A percentile compares a stretch with the other conserved stretches of the same genome.
Evolutionary conservation across 1,140 invertebrate species (phyloP).

Genomic region (Pentalonia nigronervosa): DNA sequence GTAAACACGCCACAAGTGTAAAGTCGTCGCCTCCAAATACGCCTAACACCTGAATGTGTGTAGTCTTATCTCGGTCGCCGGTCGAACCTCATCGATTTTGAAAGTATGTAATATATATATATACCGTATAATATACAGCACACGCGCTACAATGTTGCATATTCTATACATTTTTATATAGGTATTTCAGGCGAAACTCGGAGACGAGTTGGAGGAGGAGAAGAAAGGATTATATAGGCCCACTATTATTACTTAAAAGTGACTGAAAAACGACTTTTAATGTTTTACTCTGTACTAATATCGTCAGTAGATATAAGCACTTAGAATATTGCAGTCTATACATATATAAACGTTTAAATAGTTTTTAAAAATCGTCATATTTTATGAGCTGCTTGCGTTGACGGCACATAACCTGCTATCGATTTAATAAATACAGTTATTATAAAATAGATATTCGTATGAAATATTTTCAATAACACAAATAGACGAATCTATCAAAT

Average conservation of each 20-base stretch:
- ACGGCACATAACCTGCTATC: too few species aligned
- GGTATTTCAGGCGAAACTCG: neutral
- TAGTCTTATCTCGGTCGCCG: neutral
- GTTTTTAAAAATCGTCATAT: neutral
- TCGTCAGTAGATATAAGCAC: neutral
- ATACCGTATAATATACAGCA: neutral
- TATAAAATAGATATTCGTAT: too few species aligned
- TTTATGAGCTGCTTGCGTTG: too few species aligned
- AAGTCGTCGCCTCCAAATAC: neutral
- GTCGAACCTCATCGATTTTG: neutral
- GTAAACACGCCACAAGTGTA: constrained; percentile 6
- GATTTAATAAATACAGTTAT: too few species aligned
- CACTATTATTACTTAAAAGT: neutral
- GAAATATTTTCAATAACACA: too few species aligned
- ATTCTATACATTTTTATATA: neutral
- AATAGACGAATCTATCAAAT: too few species aligned
- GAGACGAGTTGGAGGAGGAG: neutral
- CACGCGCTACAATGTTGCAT: neutral
- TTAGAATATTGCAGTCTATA: neutral
- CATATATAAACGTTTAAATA: neutral
- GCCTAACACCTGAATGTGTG: neutral
- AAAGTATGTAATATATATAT: neutral
- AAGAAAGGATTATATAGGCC: neutral
- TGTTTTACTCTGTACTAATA: neutral
- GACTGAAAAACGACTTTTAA: too few species aligned